These are phyloP conservation scores for Drosophila navojoa DNA, from an alignment of 1,140 invertebrate species.

Conservation along the genomic window DNA sequence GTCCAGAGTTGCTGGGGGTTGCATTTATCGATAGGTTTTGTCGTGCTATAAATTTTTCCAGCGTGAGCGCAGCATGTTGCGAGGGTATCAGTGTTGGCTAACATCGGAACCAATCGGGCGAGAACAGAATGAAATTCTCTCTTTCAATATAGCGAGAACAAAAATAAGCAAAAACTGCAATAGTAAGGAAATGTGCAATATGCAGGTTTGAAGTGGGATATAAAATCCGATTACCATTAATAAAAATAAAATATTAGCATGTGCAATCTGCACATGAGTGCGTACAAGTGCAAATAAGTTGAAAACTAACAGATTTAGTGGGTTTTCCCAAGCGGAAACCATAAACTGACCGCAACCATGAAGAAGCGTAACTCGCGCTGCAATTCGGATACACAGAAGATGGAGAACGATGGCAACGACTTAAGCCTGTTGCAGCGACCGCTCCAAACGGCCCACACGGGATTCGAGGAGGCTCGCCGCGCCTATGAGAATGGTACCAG, in stretches of 20 bases:
- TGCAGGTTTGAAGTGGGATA: slow-evolving; percentile 60
- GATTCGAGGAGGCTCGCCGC: slow-evolving; percentile 86
- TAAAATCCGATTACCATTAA: slow-evolving; percentile 36
- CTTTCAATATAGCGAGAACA: slow-evolving; percentile 21
- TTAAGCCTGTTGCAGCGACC: slow-evolving; percentile 87
- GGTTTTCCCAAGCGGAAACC: slow-evolving; percentile 3
- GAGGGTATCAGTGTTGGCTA: slow-evolving; percentile 8
- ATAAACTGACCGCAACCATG: slow-evolving; percentile 35
- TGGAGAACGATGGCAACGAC: slow-evolving; percentile 81
- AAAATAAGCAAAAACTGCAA: slow-evolving; percentile 45
- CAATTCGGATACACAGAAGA: slow-evolving; percentile 68
- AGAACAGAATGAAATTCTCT: slow-evolving; percentile 27
- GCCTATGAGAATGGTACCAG: slow-evolving; percentile 87
- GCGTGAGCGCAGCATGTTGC: background rate
- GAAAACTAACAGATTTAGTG: background rate
- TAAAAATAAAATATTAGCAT: slow-evolving; percentile 10
- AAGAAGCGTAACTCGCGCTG: slow-evolving; percentile 71
- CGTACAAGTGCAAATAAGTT: slow-evolving; percentile 3
- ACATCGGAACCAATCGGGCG: background rate
- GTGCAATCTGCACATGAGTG: slow-evolving; percentile 27
- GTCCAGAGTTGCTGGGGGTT: background rate
- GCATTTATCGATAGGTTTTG: background rate
- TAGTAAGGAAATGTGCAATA: slow-evolving; percentile 65
- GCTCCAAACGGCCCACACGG: slow-evolving; percentile 86
- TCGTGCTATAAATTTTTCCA: background rate